Evolutionary conservation across 2,888 invertebrate genomes (phyloP).

Genomic region (Drosophila formosana): DNA sequence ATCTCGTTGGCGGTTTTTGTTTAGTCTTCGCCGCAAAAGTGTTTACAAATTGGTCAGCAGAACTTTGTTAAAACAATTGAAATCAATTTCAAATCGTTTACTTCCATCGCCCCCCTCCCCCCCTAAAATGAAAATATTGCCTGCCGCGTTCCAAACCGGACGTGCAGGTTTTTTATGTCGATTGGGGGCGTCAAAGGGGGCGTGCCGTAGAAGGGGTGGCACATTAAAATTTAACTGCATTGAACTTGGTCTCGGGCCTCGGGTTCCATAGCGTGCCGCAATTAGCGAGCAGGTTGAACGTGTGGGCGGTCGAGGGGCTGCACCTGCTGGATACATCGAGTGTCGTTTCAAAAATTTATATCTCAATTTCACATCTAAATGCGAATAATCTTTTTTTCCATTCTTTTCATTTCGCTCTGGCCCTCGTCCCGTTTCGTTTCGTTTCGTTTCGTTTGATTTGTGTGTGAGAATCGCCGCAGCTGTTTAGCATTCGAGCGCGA

Average conservation of each 20-base stretch:
- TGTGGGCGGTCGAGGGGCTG: constrained; percentile 5
- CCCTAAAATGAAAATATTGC: background rate
- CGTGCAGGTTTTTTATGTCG: constrained; percentile 2
- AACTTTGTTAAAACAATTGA: constrained; percentile 59
- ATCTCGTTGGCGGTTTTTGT: constrained; percentile 58
- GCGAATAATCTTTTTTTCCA: constrained; percentile 72
- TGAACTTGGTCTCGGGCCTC: constrained; percentile 44
- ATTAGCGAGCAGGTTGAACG: constrained; percentile 20
- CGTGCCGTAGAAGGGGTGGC: constrained; percentile 10
- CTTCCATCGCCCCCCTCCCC: background rate
- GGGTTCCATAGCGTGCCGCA: constrained; percentile 44
- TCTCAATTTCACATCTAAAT: constrained; percentile 81
- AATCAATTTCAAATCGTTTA: constrained; percentile 36
- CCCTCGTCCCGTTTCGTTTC: constrained; percentile 2
- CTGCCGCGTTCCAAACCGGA: constrained; percentile 21
- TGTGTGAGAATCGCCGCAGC: constrained; percentile 75
- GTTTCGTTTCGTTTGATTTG: constrained; percentile 62
- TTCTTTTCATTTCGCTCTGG: constrained; percentile 6
- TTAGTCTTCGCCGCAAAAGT: constrained; percentile 66
- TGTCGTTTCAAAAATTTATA: constrained; percentile 80
- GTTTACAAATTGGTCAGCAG: constrained; percentile 68
- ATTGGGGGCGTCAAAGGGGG: background rate
- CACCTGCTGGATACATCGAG: constrained; percentile 34
- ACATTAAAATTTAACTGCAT: constrained; percentile 63
- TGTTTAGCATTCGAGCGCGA: constrained; percentile 70